Evolutionary conservation across 1,140 invertebrate species (phyloP), one percentile per base, ranked within the genome.

Genomic region (Formica selysi): DNA sequence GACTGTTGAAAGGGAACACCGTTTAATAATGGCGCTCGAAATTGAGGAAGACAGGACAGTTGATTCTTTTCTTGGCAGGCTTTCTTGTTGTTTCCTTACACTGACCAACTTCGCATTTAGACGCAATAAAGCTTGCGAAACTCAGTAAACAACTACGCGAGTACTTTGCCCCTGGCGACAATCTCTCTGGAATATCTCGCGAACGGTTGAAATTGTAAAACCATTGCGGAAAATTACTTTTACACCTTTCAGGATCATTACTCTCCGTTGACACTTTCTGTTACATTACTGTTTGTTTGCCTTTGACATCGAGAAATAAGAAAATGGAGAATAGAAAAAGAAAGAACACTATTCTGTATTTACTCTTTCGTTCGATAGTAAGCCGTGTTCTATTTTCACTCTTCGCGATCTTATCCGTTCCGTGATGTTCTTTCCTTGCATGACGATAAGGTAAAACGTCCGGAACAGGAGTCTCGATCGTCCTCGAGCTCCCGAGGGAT

Each of bases 361-460:
- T 83, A 44, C n/a, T 48, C 11, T 74, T 62, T 41, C 32, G 29
- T 61, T 74, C 38, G 26, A 83, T 61, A 26, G 79, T 59, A 81
- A 44, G 2, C 36, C 54, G 7, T 32, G 26, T 62, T 8, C 54
- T 61, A 74, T 83, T 62, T 83, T 74, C 57, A 83, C 54, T 83
- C 38, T 61, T 61, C 29, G 29, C 38, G 68, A 83, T 73, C 68
- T 83, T 83, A 83, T 83, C 67, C 54, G 54, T 11, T 44, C 32
- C 38, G 68, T 57, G 54, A 83, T 83, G 79, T 73, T 83, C 79
- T 83, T 83, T 83, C 62, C 41, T 38, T 74, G 79, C 68, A 83
- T 80, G 64, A 54, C 44, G 76, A 80, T 83, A 80, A 90, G 86
- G 85, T 87, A 90, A 87, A 90, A 87, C 74, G 64, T 71, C 57